Evolutionary conservation across 1,140 invertebrate genomes (phyloP).

Genomic region (Lepidotrigona ventralis): DNA sequence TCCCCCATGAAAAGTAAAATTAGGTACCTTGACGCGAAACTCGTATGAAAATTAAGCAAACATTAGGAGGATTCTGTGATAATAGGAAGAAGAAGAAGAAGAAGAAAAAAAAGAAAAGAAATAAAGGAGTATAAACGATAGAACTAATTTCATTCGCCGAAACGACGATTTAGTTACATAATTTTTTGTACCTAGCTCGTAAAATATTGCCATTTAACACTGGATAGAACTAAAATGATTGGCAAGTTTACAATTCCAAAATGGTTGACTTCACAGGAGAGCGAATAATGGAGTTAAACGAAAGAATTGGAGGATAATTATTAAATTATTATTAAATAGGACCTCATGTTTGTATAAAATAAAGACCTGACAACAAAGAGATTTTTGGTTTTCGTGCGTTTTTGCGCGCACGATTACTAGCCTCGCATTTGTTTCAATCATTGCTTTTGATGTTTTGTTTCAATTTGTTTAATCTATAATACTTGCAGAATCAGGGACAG

Average conservation of each 20-base stretch:
- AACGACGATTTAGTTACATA: neutral
- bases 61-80: neutral
- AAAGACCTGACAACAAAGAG: neutral
- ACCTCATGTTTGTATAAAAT: neutral
- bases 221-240: neutral
- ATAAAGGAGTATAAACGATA: no score
- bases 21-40: neutral
- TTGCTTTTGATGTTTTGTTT: neutral
- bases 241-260: neutral
- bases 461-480: neutral
- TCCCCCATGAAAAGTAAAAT: no score
- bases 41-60: neutral
- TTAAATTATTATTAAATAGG: neutral
- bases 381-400: neutral
- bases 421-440: constrained; percentile 18
- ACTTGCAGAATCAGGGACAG: neutral
- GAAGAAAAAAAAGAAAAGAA: neutral
- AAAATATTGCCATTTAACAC: no score
- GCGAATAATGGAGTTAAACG: neutral
- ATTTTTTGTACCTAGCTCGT: no score
- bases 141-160: no score
- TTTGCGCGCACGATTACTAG: constrained; percentile 48
- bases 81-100: neutral
- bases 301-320: neutral
- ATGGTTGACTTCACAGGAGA: neutral